A percentile compares a stretch with the other conserved stretches of the same genome.
Conservation (phyloP, 2,888 invertebrate species). For the Nomada ferruginata region DNA sequence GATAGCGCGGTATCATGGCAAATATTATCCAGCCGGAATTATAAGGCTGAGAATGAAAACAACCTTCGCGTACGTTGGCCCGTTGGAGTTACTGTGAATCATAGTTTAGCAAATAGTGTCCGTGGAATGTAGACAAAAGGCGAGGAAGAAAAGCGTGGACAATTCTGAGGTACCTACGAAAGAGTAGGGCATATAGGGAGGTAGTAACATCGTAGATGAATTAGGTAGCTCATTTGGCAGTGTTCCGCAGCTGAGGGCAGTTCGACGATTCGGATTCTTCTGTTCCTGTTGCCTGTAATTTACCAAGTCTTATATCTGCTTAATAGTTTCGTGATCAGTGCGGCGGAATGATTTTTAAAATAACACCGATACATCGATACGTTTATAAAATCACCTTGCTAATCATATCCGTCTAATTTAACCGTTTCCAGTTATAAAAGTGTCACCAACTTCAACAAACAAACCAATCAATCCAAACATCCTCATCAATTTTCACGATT, state of each 20-base stretch:
- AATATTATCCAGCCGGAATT: constrained; percentile 22
- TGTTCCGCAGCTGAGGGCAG: not conserved
- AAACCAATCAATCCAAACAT: no score
- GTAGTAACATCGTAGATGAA: not conserved
- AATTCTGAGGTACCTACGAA: not conserved
- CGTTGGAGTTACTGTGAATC: constrained; percentile 1
- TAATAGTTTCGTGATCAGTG: no score
- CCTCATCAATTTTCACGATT: no score
- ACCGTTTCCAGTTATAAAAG: no score
- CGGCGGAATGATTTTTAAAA: no score
- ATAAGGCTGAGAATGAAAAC: constrained; percentile 3
- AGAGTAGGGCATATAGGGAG: not conserved
- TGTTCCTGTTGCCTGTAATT: not conserved
- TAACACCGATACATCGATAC: no score
- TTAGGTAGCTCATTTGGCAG: not conserved
- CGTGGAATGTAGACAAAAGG: not conserved
- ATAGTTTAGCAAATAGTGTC: not conserved
- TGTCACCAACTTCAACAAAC: no score
- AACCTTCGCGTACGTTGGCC: not conserved
- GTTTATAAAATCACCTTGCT: no score
- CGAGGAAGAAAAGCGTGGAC: constrained; percentile 1
- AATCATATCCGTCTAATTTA: no score
- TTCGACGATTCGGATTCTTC: not conserved
- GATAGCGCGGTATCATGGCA: constrained; percentile 30
- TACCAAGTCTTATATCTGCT: no score